Conservation (phyloP, 2,888 invertebrate genomes). For the Dichetophora obliterata region DNA sequence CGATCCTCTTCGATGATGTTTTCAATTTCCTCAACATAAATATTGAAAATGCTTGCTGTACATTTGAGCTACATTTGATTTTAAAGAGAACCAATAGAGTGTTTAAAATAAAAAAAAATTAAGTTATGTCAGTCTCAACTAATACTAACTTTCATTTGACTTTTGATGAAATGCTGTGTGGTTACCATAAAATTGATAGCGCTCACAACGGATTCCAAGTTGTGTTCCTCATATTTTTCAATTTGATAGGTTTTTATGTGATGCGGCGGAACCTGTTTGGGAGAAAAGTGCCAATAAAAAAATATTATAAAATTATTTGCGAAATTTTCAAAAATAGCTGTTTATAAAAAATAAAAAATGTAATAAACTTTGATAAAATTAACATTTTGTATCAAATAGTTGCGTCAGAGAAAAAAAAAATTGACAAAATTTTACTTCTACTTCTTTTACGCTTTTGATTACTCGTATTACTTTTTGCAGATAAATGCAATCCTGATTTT, state of each 20-base stretch:
- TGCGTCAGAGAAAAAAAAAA: no score
- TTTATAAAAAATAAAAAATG: no score
- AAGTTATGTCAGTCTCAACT: not conserved
- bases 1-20: slow-evolving; percentile 69
- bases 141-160: slow-evolving; percentile 66
- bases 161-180: slow-evolving; percentile 66
- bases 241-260: slow-evolving; percentile 68
- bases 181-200: slow-evolving; percentile 68
- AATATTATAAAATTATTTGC: not conserved
- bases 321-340: no score
- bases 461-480: no score
- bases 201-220: slow-evolving; percentile 66
- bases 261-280: slow-evolving; percentile 64
- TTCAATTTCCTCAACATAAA: slow-evolving; percentile 69
- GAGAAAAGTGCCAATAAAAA: not conserved
- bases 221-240: slow-evolving; percentile 64
- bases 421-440: no score
- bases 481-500: no score
- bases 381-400: no score
- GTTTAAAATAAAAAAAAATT: not conserved
- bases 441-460: no score
- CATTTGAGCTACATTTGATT: slow-evolving; percentile 63
- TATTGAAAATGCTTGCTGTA: slow-evolving; percentile 67
- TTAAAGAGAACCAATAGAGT: slow-evolving; percentile 2
- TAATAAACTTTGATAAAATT: no score